Base-by-base conservation (phyloP, 2,888 invertebrate genomes). In the Noctua janthina region DNA sequence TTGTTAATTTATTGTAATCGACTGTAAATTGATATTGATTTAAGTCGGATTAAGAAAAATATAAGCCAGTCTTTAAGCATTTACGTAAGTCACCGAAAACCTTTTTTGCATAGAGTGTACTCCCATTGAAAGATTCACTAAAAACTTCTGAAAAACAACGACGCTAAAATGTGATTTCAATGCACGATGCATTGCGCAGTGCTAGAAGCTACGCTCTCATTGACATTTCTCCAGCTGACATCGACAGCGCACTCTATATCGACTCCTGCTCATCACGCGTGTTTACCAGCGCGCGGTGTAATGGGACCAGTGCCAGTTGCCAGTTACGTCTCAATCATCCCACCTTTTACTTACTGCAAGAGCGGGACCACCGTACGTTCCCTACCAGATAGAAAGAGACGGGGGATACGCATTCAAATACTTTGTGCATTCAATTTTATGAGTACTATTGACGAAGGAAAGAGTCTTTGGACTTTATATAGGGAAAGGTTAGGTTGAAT, bases 301-400 rank as follows among this genome's bases (percentile, higher is more conserved):
- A 96, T 96, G 96, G 96, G 95, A 94, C 95, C 95, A 96, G 96
- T 96, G 96, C 96, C 96, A 96, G 97, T 96, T 96, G 96, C 93
- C 96, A 96, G 96, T 96, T 94, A 94, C 95, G 93, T 96, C 97
- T 96, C 96, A 96, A 96, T 96, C 96, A 95, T 94, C 93, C 95
- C 94, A 96, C 96, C 96, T 96, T 96, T 94, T 96, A 95, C 97
- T 96, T 94, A 94, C 91, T 76, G 93, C 88, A 70, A 81, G 94
- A 97, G 90, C 81, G 93, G 88, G 95, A 95, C 87, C 74, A 68
- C 89, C 56, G 73, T 68, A 80, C 76, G 62, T 20, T 39, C 73
- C 66, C 46, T 64, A 64, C 84, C 20, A 3, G 90, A 49, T 6
- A 83, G 93, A 96, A 78, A 78, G 92, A 84, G 95, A 95, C 79